Evolutionary conservation across 1,140 invertebrate genomes (phyloP), one percentile per base, ranked within the genome.

Genomic region (Hirudo medicinalis): DNA sequence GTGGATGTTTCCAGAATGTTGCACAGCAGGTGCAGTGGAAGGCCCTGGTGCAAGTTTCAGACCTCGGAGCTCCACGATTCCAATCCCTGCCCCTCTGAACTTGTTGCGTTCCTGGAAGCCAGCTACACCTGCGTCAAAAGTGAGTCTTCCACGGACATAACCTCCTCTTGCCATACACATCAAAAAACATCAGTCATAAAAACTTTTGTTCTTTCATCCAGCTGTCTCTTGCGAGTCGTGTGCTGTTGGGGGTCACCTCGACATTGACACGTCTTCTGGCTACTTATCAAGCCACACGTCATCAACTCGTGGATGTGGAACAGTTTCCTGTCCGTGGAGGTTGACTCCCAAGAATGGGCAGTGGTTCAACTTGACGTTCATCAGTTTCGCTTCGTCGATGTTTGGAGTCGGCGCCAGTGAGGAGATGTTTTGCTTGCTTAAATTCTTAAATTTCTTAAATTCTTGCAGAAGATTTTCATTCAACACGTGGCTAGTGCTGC

Each of bases 301-400:
- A 15, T 27, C 70, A 0, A 36, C 25, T 13, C 25, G 54, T 25
- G 40, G 54, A 22, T 71, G 70, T 32, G 70, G 70, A 29, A 57
- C 70, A 43, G 36, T 53, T 29, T 32, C n/a, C 17, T 71, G 70
- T 40, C 70, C 70, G 6, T 71, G 70, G 70, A 53, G 40, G 6
- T 53, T 71, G 20, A 53, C 13, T 19, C 70, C 70, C 5, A 27
- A 71, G 40, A 32, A 27, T 22, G 55, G 55, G 13, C 70, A 71
- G 55, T 53, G 70, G 25, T 71, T 57, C 70, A 71, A 71, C 40
- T 27, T 71, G 70, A 71, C 70, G 22, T 71, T 71, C 70, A 53
- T 53, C 54, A 60, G 25, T 36, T 71, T 71, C 43, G 43, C 43
- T 49, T 49, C 43, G 43, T 49, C 43, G 43, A 49, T 49, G 43